Base-by-base conservation (phyloP, 2,797 vertebrate genomes). In the Pseudocheirus occidentalis region DNA sequence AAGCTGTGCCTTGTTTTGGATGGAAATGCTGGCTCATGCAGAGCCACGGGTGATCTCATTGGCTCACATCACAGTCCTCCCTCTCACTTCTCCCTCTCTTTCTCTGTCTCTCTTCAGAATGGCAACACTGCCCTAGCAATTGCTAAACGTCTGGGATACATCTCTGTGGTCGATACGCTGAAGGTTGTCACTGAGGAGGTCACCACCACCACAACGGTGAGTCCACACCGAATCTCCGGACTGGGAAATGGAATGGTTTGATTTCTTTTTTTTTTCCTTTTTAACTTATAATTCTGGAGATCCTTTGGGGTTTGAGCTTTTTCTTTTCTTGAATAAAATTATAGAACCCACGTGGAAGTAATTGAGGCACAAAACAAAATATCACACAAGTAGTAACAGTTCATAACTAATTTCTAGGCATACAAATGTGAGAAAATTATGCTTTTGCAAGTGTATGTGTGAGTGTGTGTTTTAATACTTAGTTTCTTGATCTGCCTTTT, bases 51-150 rank as follows among this genome's bases (percentile, higher is more conserved):
- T 98, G 98, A 98, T 96, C 98, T 98, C 98, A 98, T 98, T 98
- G 98, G 98, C 97, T 98, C 97, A 0, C 96, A 93, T 95, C 96
- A 53, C 98, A 94, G 12, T 96, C 98, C 98, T 98, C 96, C 97
- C 98, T 98, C 98, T 97, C 92, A 90, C 12, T 14, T 40, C 97
- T 97, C 97, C 95, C 95, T 95, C 92, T 95, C 92, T 95, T 73
- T 91, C 95, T 93, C 92, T 92, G 94, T 96, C 90, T 96, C 90
- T 92, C 97, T 97, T 73, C 98, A 99, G 99, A 99, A 99, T 98
- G 99, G 99, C 31, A 99, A 99, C 99, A 99, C 99, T 0, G 99
- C 99, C 95, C 98, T 99, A 98, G 99, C 99, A 0, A 99, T 99
- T 1, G 99, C 99, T 73, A 99, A 99, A 96, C 99, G 99, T 18